Evolutionary conservation across 2,888 invertebrate genomes (phyloP).

Genomic region (Polia nebulosa): DNA sequence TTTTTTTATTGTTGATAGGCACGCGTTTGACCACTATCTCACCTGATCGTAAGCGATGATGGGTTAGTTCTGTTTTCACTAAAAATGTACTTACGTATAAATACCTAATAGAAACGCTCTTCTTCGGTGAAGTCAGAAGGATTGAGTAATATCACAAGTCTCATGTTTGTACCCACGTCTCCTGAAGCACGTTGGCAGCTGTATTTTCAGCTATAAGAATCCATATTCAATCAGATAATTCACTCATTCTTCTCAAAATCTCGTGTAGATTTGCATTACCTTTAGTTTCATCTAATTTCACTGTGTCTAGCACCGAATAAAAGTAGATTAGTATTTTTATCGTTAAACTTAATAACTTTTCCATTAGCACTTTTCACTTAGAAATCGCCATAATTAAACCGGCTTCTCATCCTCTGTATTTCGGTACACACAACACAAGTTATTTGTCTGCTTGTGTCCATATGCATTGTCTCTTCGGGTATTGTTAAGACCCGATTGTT

Average conservation of each 20-base stretch:
- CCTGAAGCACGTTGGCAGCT: conserved; percentile 99
- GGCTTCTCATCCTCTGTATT: conserved; percentile 67
- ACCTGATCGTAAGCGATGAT: too few relatives aligned
- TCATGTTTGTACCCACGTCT: conserved; percentile 99
- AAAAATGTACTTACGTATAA: too few relatives aligned
- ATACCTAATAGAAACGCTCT: too few relatives aligned
- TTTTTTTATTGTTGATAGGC: too few relatives aligned
- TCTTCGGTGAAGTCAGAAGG: too few relatives aligned
- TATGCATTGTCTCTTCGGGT: conserved; percentile 66
- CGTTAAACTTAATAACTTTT: conserved; percentile 55
- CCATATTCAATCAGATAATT: conserved; percentile 47
- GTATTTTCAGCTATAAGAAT: conserved; percentile 98
- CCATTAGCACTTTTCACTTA: conserved; percentile 61
- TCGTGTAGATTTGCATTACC: conserved; percentile 40
- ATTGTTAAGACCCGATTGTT: conserved; percentile 54
- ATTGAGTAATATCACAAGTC: conserved; percentile 99
- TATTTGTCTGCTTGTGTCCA: conserved; percentile 61
- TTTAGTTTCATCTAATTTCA: conserved; percentile 41
- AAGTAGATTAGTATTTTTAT: conserved; percentile 48
- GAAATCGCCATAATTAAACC: conserved; percentile 61
- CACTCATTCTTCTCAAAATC: conserved; percentile 1
- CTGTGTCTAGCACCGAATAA: conserved; percentile 58
- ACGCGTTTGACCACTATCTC: too few relatives aligned
- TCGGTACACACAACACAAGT: conserved; percentile 74
- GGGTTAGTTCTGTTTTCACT: too few relatives aligned